These are phyloP conservation scores for Leptinotarsa juncta DNA, from an alignment of 2,888 invertebrate species.

Conservation along the genomic window DNA sequence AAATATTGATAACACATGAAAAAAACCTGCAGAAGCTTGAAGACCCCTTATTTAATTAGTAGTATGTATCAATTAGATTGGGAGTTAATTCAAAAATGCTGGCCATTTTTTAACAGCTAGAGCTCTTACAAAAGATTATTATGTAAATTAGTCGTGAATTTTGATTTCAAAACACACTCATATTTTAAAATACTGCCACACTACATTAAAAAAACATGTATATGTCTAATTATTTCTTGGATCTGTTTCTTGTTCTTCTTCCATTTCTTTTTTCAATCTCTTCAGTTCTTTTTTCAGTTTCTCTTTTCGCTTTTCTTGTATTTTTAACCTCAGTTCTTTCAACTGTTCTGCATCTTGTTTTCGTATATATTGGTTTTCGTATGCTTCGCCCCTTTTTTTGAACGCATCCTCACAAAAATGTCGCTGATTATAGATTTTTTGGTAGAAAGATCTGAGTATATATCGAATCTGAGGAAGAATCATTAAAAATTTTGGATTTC, in stretches of 20 bases:
- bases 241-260: conserved; percentile 23
- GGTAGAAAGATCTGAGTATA: not conserved
- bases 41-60: too few species aligned
- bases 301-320: conserved; percentile 28
- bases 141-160: too few species aligned
- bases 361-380: conserved; percentile 47
- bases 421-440: not conserved
- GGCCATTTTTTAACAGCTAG: not conserved
- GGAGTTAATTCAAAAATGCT: not conserved
- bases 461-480: not conserved
- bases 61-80: too few species aligned
- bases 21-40: too few species aligned
- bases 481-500: not conserved
- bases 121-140: too few species aligned
- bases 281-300: conserved; percentile 23
- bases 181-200: not conserved
- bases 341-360: conserved; percentile 41
- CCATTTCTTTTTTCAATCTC: conserved; percentile 29
- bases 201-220: not conserved
- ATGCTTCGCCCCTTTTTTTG: conserved; percentile 46
- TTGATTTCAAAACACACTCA: not conserved
- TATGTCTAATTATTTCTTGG: conserved; percentile 11
- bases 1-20: too few species aligned
- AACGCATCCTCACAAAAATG: conserved; percentile 29
- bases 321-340: conserved; percentile 39